Evolutionary conservation across 2,888 invertebrate species (phyloP), one percentile per base, ranked within the genome.

Genomic region (Coenonympha glycerion): DNA sequence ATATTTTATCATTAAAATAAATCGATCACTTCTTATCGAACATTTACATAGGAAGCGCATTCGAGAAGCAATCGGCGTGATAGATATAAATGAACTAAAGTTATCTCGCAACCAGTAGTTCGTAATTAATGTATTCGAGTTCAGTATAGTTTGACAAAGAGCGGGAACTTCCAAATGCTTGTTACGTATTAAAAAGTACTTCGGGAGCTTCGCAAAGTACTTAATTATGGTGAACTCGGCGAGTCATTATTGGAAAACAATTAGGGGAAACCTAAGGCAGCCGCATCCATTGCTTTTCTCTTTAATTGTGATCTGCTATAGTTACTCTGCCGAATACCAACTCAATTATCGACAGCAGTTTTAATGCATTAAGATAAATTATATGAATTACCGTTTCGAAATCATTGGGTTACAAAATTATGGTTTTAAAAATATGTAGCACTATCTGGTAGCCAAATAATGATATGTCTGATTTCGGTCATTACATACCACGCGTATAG

Each of bases 161-260:
- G 40, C 16, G 44, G 36, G 28, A 47, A 49, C 46, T 42, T 51
- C 39, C 42, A 54, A 44, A 50, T 45, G 26, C 40, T 44, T 47
- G 42, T 54, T 53, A 24, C 28, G 41, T 49, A 46, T 50, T 51
- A 54, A 51, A 53, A 44, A 54, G 31, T 39, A 49, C 45, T 53
- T 53, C 19, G 40, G 41, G 34, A 33, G 28, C 28, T 45, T 52
- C 31, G 40, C 45, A 34, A 45, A 51, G 48, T 48, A 45, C 37
- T 62, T 58, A 62, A 57, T 56, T 58, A 58, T 53, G 34, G 59
- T 56, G 57, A 61, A 57, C 57, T 60, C 53, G 47, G 53, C 53
- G 56, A 60, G 57, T 60, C 60, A 56, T 61, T 64, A 64, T 64
- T 58, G 62, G 61, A 60, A 63, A 64, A 58, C 58, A 59, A 63